These are phyloP conservation scores for Pherbina coryleti DNA, from an alignment of 2,888 invertebrate genomes.

Conservation along the genomic window DNA sequence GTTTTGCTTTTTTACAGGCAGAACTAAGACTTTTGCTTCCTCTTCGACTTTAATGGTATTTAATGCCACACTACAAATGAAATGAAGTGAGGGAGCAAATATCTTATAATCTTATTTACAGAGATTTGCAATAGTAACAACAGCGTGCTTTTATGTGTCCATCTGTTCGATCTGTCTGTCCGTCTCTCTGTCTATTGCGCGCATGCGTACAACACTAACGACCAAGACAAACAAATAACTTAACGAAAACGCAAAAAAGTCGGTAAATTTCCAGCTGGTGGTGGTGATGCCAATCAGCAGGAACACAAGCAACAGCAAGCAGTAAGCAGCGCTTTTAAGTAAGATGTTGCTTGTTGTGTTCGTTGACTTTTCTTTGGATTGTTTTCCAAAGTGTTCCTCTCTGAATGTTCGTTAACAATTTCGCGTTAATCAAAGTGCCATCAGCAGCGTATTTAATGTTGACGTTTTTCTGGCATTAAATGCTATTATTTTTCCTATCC, in stretches of 20 bases:
- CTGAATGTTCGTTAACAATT: not conserved
- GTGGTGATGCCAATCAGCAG: slow-evolving; percentile 53
- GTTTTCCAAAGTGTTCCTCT: not conserved
- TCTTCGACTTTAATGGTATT: slow-evolving; percentile 10
- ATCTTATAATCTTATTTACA: slow-evolving; percentile 50
- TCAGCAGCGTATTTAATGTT: not conserved
- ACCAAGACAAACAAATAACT: not conserved
- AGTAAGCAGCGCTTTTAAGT: not conserved
- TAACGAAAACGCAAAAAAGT: not conserved
- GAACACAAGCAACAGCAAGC: slow-evolving; percentile 38
- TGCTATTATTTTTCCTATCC: not conserved
- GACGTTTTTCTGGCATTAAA: not conserved
- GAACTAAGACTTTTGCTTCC: not conserved
- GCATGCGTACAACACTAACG: slow-evolving; percentile 7
- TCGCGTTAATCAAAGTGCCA: slow-evolving; percentile 9
- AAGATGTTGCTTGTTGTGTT: slow-evolving; percentile 1
- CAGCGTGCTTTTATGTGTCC: not conserved
- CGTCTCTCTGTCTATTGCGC: not conserved
- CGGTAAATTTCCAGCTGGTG: slow-evolving; percentile 33
- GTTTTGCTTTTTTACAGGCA: not conserved
- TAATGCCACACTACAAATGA: slow-evolving; percentile 40
- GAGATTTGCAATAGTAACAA: slow-evolving; percentile 26
- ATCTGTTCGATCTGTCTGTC: not conserved
- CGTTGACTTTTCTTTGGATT: not conserved
- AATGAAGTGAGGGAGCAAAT: slow-evolving; percentile 52